phyloP scores from a whole-genome alignment of 2,888 invertebrate genomes.

The Erpobdella octoculata region DNA sequence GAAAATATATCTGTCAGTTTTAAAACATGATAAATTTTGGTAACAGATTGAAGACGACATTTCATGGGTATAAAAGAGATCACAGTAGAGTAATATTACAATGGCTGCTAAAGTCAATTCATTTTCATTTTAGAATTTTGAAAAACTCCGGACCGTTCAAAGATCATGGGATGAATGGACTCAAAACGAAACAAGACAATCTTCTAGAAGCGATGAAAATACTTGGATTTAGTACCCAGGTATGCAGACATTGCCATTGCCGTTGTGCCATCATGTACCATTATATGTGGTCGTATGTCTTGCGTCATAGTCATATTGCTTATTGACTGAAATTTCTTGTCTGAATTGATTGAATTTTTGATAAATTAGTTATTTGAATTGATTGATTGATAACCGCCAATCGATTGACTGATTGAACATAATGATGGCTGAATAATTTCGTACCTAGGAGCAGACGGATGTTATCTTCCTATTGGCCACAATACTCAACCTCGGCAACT shows the following conservation, averaged over 20 bases:
- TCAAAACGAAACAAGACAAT: neutral
- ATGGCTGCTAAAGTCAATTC: too few relatives aligned
- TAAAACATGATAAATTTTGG: too few relatives aligned
- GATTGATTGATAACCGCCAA: neutral
- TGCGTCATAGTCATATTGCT: too few relatives aligned
- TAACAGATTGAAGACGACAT: too few relatives aligned
- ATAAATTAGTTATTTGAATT: neutral
- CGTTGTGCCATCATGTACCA: neutral
- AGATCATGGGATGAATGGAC: neutral
- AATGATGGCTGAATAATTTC: neutral
- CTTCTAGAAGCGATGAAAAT: neutral
- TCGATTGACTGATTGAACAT: too few relatives aligned
- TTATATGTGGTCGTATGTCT: too few relatives aligned
- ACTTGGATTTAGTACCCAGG: conserved; percentile 13
- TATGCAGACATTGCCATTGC: neutral
- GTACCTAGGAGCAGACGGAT: conserved; percentile 15
- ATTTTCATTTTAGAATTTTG: neutral
- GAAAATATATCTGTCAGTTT: too few relatives aligned
- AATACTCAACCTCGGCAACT: conserved; percentile 16
- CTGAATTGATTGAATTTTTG: neutral
- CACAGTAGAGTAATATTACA: too few relatives aligned
- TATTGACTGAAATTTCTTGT: too few relatives aligned
- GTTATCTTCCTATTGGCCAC: neutral
- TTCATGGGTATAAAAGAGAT: too few relatives aligned
- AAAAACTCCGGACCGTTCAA: neutral